Conservation (phyloP, 2,113 vertebrate genomes). For the Ornithorhynchus anatinus region DNA sequence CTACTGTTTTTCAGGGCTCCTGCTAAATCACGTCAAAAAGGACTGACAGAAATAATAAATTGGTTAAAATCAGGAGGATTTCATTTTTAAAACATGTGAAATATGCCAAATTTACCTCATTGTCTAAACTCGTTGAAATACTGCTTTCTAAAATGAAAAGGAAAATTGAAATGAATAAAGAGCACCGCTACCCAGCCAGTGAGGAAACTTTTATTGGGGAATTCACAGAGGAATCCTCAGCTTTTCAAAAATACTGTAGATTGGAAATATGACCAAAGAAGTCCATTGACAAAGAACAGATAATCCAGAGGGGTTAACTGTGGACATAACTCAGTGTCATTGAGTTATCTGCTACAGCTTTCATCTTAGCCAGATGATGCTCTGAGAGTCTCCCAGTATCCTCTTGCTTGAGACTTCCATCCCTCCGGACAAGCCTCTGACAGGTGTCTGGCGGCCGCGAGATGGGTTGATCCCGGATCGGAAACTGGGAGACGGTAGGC, state of each 20-base stretch:
- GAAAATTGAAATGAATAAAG: constrained; percentile 9
- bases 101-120: no score
- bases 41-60: no score
- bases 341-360: no score
- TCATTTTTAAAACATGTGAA: no score
- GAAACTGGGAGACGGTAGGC: neutral
- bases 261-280: neutral
- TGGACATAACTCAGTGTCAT: neutral
- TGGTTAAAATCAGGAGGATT: no score
- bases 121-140: no score
- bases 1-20: no score
- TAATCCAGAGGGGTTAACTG: neutral
- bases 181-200: constrained; percentile 18
- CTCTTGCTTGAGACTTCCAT: neutral
- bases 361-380: neutral
- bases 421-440: no score
- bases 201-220: constrained; percentile 49
- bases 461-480: neutral
- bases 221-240: neutral
- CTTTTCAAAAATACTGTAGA: neutral
- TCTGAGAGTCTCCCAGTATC: neutral
- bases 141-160: no score
- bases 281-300: neutral
- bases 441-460: neutral
- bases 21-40: no score